Base-by-base conservation (phyloP, 2,888 invertebrate species). In the Epicampocera succincta region DNA sequence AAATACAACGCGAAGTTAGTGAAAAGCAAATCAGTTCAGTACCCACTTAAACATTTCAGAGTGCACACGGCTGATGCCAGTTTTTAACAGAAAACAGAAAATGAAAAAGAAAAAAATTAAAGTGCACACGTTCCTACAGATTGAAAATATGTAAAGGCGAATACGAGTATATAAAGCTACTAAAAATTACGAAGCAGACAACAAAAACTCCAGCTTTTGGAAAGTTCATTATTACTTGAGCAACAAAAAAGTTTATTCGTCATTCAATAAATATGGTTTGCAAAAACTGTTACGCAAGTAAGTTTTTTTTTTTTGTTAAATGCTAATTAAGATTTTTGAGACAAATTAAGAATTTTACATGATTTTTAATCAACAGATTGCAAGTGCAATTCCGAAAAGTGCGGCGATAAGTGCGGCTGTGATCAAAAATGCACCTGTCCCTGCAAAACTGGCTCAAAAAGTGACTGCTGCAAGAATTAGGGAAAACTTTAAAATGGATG, bases 211-310 rank as follows among this genome's bases (percentile, higher is more conserved):
- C 12, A 48, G 48, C 44, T 42, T 11, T 12, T 15, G 40, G 12
- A 13, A 54, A 77, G 54, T 74, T 66, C 40, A 25, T 25, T 33
- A 58, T 50, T 19, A 50, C 48, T 48, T 40, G 56, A 40, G 50
- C 17, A 21, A 3, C 44, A 19, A 9, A 52, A 21, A 19, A 6
- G 11, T 68, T 54, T 11, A 11, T 12, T 19, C 50, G 61, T 13
- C 50, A 12, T 13, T 65, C 13, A 13, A 86, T 84, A 87, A 13
- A 86, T 84, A 87, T 88, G 88, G 85, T 84, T 83, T 88, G 88
- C 86, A 87, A 87, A 73, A 86, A 86, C 84, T 88, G 88, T 84
- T 86, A 84, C 85, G 86, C 86, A 17, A 86, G 87, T 87, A 52
- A 87, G 87, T 86, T 54, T 48, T 60, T 15, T 5, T 9, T n/a